These are phyloP conservation scores for Archegozetes longisetosus DNA, from an alignment of 1,140 invertebrate species.

Conservation along the genomic window DNA sequence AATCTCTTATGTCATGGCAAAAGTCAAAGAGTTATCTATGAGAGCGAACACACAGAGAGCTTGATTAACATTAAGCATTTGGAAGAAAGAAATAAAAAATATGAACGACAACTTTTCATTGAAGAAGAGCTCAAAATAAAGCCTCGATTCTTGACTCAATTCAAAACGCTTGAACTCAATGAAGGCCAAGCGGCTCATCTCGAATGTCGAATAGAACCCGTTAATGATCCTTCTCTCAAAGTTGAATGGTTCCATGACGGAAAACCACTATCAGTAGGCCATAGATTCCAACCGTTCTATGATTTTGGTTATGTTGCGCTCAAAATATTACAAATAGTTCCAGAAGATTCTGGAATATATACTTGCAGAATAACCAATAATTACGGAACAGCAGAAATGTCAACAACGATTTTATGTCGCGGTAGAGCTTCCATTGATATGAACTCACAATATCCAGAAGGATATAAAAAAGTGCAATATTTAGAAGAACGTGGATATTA, in stretches of 20 bases:
- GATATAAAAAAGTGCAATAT: conserved; percentile 69
- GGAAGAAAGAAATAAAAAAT: conserved; percentile 52
- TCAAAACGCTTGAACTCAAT: conserved; percentile 71
- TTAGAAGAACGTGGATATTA: no score
- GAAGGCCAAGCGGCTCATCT: conserved; percentile 89
- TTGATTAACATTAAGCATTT: conserved; percentile 84
- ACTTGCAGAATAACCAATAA: conserved; percentile 59
- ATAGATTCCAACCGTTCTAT: conserved; percentile 84
- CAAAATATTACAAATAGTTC: conserved; percentile 79
- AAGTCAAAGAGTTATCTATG: conserved; percentile 58
- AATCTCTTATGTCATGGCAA: conserved; percentile 63
- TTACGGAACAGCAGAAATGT: conserved; percentile 11
- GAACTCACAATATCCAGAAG: conserved; percentile 67
- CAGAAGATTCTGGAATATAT: conserved; percentile 88
- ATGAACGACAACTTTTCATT: no score
- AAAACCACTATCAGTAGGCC: conserved; percentile 55
- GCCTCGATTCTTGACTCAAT: conserved; percentile 75
- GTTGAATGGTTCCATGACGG: conserved; percentile 97
- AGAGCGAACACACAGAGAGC: conserved; percentile 77
- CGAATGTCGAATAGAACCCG: conserved; percentile 84
- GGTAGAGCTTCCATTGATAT: conserved; percentile 36
- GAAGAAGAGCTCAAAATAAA: conserved; percentile 68
- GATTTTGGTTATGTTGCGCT: conserved; percentile 96
- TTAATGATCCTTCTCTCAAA: conserved; percentile 82
- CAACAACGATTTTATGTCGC: background rate